phyloP scores from a whole-genome alignment of 1,140 invertebrate species.

The Nomia melanderi region DNA sequence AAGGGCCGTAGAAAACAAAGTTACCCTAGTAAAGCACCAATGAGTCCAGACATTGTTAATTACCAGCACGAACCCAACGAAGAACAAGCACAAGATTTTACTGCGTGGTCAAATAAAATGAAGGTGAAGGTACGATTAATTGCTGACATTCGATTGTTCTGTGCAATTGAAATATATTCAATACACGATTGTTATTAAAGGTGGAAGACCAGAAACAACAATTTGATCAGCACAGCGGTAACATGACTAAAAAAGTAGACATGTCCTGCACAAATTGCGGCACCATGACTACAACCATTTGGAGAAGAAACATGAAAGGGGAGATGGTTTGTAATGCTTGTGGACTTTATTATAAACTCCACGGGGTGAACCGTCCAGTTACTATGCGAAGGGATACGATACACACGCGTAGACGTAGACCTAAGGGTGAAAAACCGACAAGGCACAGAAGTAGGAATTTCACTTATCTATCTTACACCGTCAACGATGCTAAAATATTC shows the following conservation, averaged over 20 bases:
- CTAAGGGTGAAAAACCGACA: conserved; percentile 84
- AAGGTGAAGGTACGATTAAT: conserved; percentile 68
- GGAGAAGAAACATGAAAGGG: conserved; percentile 93
- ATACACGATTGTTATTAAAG: conserved; percentile 38
- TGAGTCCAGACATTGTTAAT: conserved; percentile 77
- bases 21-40: conserved; percentile 86
- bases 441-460: conserved; percentile 77
- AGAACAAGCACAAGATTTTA: conserved; percentile 79
- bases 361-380: conserved; percentile 93
- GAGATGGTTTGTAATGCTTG: conserved; percentile 98
- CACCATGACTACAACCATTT: conserved; percentile 95
- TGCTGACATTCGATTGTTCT: too few species aligned
- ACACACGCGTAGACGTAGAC: conserved; percentile 95
- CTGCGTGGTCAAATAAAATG: conserved; percentile 77
- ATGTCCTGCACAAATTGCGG: conserved; percentile 91
- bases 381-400: conserved; percentile 98
- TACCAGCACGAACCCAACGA: conserved; percentile 77
- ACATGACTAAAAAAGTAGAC: conserved; percentile 82
- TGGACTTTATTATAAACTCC: conserved; percentile 95
- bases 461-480: not conserved
- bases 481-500: not conserved
- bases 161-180: not conserved
- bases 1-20: conserved; percentile 87
- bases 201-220: conserved; percentile 73
- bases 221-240: conserved; percentile 74